phyloP scores from a whole-genome alignment of 2,113 vertebrate species.

The Clinocottus analis region DNA sequence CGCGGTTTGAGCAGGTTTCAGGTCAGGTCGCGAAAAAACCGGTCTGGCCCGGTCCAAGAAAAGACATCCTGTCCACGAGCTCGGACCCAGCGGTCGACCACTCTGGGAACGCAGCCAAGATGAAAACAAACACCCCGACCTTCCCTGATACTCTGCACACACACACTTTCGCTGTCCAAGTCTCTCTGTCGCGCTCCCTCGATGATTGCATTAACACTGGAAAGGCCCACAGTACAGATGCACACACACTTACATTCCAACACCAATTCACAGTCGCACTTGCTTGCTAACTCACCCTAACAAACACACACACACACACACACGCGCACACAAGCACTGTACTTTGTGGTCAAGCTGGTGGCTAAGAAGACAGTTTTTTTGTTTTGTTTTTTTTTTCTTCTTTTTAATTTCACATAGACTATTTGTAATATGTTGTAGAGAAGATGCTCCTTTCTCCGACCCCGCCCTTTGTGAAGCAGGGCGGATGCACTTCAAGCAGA shows the following conservation, averaged over 20 bases:
- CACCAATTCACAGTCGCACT: constrained; percentile 52
- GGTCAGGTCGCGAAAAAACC: constrained; percentile 28
- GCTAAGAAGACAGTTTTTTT: constrained; percentile 85
- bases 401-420: constrained; percentile 75
- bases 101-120: constrained; percentile 13
- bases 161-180: constrained; percentile 49
- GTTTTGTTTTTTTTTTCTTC: constrained; percentile 56
- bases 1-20: constrained; percentile 15
- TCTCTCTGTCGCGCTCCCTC: constrained; percentile 73
- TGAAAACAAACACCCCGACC: constrained; percentile 21
- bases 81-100: constrained; percentile 26
- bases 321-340: constrained; percentile 86
- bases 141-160: constrained; percentile 29
- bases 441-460: constrained; percentile 46
- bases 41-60: constrained; percentile 20
- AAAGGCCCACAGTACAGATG: constrained; percentile 87
- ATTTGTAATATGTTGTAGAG: constrained; percentile 67
- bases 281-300: constrained; percentile 23
- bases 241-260: constrained; percentile 77
- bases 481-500: constrained; percentile 87
- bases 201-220: constrained; percentile 98
- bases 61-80: constrained; percentile 42
- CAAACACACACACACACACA: constrained; percentile 64
- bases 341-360: constrained; percentile 90
- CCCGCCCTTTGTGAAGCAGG: constrained; percentile 17